Percentiles rank a stretch among this genome's conserved stretches.
These are phyloP conservation scores for Trichosurus vulpecula DNA, from an alignment of 2,797 vertebrate species.

Conservation along the genomic window DNA sequence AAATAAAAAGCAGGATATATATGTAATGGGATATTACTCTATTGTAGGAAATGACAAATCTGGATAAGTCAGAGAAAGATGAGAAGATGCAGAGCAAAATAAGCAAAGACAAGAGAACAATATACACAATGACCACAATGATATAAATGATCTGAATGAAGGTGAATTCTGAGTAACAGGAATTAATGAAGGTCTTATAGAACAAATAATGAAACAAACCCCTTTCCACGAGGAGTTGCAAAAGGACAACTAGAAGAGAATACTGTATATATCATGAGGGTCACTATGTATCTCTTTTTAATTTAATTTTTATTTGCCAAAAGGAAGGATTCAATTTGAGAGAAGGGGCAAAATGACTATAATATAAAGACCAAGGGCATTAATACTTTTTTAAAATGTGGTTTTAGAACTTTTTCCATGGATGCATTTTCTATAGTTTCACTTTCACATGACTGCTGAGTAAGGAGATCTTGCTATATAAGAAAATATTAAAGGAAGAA, in stretches of 20 bases:
- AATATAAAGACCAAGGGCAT: neutral
- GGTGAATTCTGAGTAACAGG: neutral
- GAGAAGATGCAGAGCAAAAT: neutral
- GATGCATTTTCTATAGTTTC: neutral
- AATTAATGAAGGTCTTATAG: neutral
- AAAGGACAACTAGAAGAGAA: neutral
- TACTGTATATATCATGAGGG: neutral
- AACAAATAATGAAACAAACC: neutral
- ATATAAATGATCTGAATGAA: neutral
- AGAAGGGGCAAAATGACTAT: neutral
- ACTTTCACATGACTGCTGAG: neutral
- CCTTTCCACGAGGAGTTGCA: neutral
- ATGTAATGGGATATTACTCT: neutral
- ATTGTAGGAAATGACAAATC: neutral
- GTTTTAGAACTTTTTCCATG: neutral
- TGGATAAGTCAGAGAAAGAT: neutral
- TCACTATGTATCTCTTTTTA: neutral
- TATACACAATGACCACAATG: neutral
- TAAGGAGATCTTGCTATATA: neutral
- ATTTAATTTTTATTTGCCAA: neutral
- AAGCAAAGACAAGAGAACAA: neutral
- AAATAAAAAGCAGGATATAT: neutral
- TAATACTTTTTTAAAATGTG: neutral
- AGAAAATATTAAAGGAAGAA: neutral
- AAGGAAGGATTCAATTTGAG: neutral